Conservation (phyloP, 2,113 vertebrate species). For the Desmodus rotundus region DNA sequence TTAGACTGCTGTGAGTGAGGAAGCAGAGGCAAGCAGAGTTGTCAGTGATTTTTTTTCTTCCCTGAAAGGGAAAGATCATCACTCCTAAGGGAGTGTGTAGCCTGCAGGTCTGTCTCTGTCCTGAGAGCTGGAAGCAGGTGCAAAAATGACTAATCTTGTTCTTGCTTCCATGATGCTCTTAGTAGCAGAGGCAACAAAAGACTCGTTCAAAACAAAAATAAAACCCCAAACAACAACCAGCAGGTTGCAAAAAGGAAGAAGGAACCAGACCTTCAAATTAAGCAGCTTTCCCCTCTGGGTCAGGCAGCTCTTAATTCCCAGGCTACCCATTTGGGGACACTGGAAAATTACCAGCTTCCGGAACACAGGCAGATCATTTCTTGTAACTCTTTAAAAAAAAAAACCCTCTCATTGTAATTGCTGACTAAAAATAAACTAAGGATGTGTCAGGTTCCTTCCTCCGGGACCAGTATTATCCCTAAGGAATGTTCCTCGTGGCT, state of each 20-base stretch:
- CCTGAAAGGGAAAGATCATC: not conserved
- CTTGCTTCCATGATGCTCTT: not conserved
- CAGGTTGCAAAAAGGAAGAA: not conserved
- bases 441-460: not conserved
- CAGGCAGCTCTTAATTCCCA: conserved; percentile 62
- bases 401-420: not conserved
- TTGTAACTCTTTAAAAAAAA: not conserved
- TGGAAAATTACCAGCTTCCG: conserved; percentile 70
- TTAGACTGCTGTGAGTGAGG: not conserved
- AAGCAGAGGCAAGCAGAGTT: not conserved
- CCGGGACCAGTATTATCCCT: not conserved
- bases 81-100: not conserved
- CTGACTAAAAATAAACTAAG: conserved; percentile 4
- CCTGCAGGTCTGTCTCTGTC: not conserved
- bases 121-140: not conserved
- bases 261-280: conserved; percentile 44
- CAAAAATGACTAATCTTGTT: not conserved
- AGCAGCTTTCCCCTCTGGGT: conserved; percentile 2
- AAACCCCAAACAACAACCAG: not conserved
- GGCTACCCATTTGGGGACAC: conserved; percentile 9
- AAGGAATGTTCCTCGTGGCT: not conserved
- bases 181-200: not conserved
- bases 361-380: not conserved
- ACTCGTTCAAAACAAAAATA: not conserved
- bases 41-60: not conserved